Evolutionary conservation across 1,140 invertebrate species (phyloP), one percentile per base, ranked within the genome.

Genomic region (Drosophila neocordata): DNA sequence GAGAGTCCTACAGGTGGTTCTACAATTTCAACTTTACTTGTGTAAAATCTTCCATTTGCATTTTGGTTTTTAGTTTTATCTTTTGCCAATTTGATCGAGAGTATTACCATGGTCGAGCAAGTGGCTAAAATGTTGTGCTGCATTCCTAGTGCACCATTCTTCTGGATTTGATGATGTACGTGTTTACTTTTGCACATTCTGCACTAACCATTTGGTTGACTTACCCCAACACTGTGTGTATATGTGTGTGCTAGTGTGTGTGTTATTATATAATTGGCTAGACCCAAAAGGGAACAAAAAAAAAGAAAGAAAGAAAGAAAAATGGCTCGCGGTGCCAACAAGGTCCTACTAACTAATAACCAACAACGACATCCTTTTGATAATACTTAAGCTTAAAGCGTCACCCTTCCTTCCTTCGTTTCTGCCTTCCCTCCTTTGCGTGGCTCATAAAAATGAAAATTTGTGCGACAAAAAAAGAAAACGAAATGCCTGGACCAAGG

Each of bases 391-490:
- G 12, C 53, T 34, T 56, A 18, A 56, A 56, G 53, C 27, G 52
- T 20, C 1, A 3, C 15, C 3, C 8, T 15, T 7, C 2, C 38
- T 20, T 15, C 1, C 1, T 7, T 1, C 27, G 6, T 31, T 31
- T 31, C 27, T 6, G 27, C 27, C 7, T 31, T n/a, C n/a, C n/a
- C 27, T 31, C 27, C 63, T 58, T 53, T 24, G 15, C 56, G 22
- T 8, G 57, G 41, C 67, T 80, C 73, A 87, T 87, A 87, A 85
- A 87, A 81, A 87, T 87, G 82, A 85, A 85, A 85, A 85, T 85
- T 85, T 85, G 81, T 85, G 81, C 81, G 73, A 85, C 81, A 84
- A 72, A 31, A 31, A 72, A 37, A 35, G 22, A 37, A 59, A 53
- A 18, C 20, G 22, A 57, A 59, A 41, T 38, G 34, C 64, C 57